Evolutionary conservation across 2,888 invertebrate species (phyloP), one percentile per base, ranked within the genome.

Genomic region (Dryobota labecula): DNA sequence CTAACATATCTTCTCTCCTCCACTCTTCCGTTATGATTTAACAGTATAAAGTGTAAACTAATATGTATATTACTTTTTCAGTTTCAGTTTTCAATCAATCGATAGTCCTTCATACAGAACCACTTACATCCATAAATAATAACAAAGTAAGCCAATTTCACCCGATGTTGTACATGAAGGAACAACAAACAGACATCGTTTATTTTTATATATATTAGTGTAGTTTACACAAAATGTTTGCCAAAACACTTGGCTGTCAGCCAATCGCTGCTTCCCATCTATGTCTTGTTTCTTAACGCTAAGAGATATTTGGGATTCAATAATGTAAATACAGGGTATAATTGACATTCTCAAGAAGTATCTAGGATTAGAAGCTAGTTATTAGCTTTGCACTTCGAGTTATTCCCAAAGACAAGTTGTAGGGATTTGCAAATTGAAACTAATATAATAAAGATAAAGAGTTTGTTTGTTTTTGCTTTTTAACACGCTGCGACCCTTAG

Each of bases 201-300:
- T 83, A 86, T 84, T 86, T 86, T 83, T 70, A 76, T 72, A 64
- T 72, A 64, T 83, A 83, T 83, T 74, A 85, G 83, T 84, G 75
- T 84, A 86, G 83, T 85, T 81, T 88, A 75, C 80, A 83, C 77
- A 77, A 73, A 73, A 70, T 73, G 73, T 86, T 86, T 84, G 85
- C 79, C 85, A 83, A 87, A 87, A 84, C 72, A 83, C 63, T 90
- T 91, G 92, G 91, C 90, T 20, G 49, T 41, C 61, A 15, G 88
- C 91, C 92, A 90, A 87, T 87, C 87, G 76, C 86, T 86, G 82
- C 75, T 87, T 83, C 82, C 88, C 87, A 88, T 90, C 89, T 87
- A 87, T 88, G 90, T 88, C 85, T 80, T 81, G 78, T 83, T 83
- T 80, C 82, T 83, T 74, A 77, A 66, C 75, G 73, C 63, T 80